Conservation (phyloP, 2,797 vertebrate genomes). For the Parambassis ranga region DNA sequence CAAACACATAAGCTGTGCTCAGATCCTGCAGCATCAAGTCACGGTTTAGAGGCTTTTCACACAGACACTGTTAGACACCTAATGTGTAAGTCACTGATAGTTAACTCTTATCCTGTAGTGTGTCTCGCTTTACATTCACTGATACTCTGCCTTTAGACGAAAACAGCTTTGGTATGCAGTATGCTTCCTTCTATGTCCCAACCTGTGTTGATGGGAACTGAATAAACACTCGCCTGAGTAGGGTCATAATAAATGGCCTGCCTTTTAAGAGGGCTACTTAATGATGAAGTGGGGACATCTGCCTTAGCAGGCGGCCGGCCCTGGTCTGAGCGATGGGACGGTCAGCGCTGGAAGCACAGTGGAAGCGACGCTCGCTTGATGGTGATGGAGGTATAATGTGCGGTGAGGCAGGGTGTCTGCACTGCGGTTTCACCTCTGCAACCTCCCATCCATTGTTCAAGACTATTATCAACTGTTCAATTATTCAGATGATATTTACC, state of each 20-base stretch:
- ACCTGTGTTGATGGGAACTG: conserved; percentile 63
- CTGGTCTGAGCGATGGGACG: conserved; percentile 19
- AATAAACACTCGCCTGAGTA: conserved; percentile 66
- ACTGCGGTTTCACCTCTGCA: conserved; percentile 81
- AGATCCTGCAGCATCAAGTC: conserved; percentile 14
- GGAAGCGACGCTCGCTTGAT: conserved; percentile 43
- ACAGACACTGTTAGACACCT: background rate
- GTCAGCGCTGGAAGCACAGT: conserved; percentile 1
- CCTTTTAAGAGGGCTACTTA: conserved; percentile 72
- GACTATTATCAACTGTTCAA: conserved; percentile 82
- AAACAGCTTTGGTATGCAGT: conserved; percentile 1
- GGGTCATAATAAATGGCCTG: conserved; percentile 73
- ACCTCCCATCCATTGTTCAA: conserved; percentile 78
- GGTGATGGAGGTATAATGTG: conserved; percentile 70
- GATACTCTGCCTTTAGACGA: conserved; percentile 10
- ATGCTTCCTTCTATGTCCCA: conserved; percentile 30
- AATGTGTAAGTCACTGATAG: background rate
- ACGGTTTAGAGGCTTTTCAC: background rate
- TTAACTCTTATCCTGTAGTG: too few species aligned
- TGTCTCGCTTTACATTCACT: too few species aligned
- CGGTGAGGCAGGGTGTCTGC: conserved; percentile 73
- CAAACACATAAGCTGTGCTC: conserved; percentile 18
- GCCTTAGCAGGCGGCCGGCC: conserved; percentile 44
- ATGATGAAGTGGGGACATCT: conserved; percentile 75
- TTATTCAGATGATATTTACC: conserved; percentile 86